These are phyloP conservation scores for Chrysocyon brachyurus DNA, from an alignment of 2,797 vertebrate species.

Conservation along the genomic window DNA sequence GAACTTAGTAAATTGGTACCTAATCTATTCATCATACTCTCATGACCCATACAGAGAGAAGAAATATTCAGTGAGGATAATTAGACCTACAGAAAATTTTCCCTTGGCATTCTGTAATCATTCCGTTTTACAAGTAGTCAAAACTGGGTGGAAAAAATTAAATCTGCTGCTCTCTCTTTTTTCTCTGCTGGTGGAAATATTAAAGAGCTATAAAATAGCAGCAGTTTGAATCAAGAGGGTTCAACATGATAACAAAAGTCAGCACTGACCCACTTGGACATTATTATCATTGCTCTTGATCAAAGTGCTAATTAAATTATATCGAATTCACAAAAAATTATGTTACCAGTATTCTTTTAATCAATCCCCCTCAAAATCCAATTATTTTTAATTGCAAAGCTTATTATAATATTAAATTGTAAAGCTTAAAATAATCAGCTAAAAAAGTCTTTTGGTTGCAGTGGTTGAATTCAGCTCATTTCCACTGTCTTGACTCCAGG, in stretches of 20 bases:
- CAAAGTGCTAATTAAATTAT: conserved; percentile 19
- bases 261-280: not conserved
- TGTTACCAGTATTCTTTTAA: not conserved
- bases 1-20: not conserved
- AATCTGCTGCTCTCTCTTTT: not conserved
- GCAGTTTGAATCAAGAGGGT: not conserved
- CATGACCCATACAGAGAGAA: not conserved
- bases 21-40: not conserved
- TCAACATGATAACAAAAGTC: not conserved
- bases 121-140: not conserved
- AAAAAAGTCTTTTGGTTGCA: not conserved
- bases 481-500: not conserved
- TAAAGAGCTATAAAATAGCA: not conserved
- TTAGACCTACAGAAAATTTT: not conserved
- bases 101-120: not conserved
- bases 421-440: not conserved
- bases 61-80: not conserved
- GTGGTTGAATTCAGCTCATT: not conserved
- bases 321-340: not conserved
- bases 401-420: conserved; percentile 41
- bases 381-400: not conserved
- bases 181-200: not conserved
- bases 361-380: not conserved
- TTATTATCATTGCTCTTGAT: not conserved
- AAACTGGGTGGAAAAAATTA: not conserved